These are phyloP conservation scores for Cyanoliseus patagonus DNA, from an alignment of 2,113 vertebrate species.

Conservation along the genomic window DNA sequence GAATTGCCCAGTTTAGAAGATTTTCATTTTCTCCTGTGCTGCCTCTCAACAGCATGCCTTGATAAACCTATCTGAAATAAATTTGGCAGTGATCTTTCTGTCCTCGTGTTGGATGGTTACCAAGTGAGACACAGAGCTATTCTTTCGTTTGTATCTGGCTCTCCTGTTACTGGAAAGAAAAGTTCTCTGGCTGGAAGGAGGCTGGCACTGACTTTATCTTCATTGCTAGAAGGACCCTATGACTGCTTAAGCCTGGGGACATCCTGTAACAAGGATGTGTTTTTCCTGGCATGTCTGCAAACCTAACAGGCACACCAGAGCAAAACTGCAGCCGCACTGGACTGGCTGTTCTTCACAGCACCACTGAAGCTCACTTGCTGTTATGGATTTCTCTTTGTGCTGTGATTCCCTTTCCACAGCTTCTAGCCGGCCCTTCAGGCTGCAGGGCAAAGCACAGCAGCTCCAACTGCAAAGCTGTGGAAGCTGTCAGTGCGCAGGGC, in stretches of 20 bases:
- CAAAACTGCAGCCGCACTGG: neutral
- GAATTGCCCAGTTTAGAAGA: neutral
- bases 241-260: neutral
- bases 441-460: neutral
- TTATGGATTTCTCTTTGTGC: neutral
- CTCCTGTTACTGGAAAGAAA: neutral
- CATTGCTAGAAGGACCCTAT: neutral
- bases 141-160: neutral
- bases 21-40: neutral
- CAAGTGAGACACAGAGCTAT: neutral
- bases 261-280: neutral
- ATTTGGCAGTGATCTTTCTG: neutral
- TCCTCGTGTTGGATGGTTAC: neutral
- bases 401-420: neutral
- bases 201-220: neutral
- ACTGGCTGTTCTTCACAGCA: neutral
- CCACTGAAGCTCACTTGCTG: rapidly evolving
- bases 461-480: rapidly evolving
- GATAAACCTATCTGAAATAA: neutral
- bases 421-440: neutral
- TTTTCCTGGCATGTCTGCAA: neutral
- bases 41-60: neutral
- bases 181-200: neutral
- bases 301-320: neutral
- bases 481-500: rapidly evolving